These are phyloP conservation scores for Seira sanloemensis DNA, from an alignment of 2,888 invertebrate species.

Conservation along the genomic window DNA sequence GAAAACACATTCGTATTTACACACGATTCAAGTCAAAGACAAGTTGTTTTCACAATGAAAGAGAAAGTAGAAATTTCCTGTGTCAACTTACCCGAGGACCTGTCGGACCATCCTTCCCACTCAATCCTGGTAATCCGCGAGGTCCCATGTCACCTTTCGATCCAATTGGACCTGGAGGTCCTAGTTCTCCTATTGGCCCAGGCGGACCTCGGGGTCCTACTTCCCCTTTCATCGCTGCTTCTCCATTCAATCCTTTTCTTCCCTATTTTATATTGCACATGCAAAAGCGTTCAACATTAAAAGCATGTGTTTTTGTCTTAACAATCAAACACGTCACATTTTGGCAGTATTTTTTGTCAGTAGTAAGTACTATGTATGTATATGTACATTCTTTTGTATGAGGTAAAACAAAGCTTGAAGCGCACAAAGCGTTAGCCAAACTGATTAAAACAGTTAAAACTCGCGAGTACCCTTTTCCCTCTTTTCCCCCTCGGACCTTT, in stretches of 20 bases:
- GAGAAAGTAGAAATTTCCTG: constrained; percentile 73
- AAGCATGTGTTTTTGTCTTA: neutral
- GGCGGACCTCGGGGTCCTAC: constrained; percentile 79
- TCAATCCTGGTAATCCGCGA: constrained; percentile 79
- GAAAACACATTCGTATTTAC: constrained; percentile 75
- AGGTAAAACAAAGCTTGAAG: constrained; percentile 23
- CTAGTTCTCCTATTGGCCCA: constrained; percentile 79
- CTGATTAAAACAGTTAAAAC: neutral
- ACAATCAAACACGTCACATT: too few species aligned
- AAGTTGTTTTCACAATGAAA: too few species aligned
- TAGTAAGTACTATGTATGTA: too few species aligned
- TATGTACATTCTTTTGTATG: too few species aligned
- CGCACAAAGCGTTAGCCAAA: neutral
- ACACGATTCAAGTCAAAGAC: constrained; percentile 88
- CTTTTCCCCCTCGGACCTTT: constrained; percentile 93
- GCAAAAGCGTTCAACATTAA: too few species aligned
- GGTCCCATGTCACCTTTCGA: constrained; percentile 67
- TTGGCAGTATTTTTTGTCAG: too few species aligned
- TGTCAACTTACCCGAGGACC: constrained; percentile 94
- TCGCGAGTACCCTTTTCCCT: constrained; percentile 93
- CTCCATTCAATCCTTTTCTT: constrained; percentile 78
- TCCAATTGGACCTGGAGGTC: constrained; percentile 62
- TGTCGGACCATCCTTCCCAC: constrained; percentile 86
- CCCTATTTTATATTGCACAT: constrained; percentile 77
- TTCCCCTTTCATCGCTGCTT: constrained; percentile 81